A percentile compares a stretch with the other conserved stretches of the same genome.
phyloP scores from a whole-genome alignment of 2,113 vertebrate species.

The Chaenogobius annularis region DNA sequence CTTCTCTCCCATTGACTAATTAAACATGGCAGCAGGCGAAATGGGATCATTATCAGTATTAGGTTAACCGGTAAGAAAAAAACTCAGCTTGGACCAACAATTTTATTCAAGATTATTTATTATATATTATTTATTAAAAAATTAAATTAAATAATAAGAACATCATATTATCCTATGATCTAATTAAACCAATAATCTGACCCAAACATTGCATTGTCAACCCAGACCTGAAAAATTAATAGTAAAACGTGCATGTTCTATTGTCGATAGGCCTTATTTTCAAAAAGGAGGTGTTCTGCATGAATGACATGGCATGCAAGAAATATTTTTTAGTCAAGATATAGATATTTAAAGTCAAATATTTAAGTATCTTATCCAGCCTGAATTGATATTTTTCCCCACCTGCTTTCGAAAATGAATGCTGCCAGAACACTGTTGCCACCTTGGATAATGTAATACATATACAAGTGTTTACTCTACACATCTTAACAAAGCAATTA shows the following conservation, averaged over 20 bases:
- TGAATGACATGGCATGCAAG: too few relatives aligned
- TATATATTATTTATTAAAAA: too few relatives aligned
- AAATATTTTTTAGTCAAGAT: too few relatives aligned
- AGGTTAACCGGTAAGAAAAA: constrained; percentile 37
- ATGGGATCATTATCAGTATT: constrained; percentile 45
- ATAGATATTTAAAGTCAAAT: too few relatives aligned
- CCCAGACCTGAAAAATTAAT: not conserved
- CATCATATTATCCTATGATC: not conserved
- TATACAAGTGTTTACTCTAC: not conserved
- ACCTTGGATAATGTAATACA: not conserved
- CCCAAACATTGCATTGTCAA: not conserved
- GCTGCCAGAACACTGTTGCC: not conserved
- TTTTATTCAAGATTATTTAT: not conserved
- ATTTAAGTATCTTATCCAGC: too few relatives aligned
- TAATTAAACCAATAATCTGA: not conserved
- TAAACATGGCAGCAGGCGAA: constrained; percentile 52
- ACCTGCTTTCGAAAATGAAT: not conserved
- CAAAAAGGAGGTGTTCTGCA: too few relatives aligned
- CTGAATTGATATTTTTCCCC: too few relatives aligned
- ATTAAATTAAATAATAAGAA: not conserved
- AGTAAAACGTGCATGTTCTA: too few relatives aligned
- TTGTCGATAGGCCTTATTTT: not conserved
- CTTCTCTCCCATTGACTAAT: constrained; percentile 58
- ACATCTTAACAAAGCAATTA: constrained; percentile 1
- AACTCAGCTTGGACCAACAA: not conserved